Evolutionary conservation across 2,113 vertebrate genomes (phyloP).

Genomic region (Colinus virginianus): DNA sequence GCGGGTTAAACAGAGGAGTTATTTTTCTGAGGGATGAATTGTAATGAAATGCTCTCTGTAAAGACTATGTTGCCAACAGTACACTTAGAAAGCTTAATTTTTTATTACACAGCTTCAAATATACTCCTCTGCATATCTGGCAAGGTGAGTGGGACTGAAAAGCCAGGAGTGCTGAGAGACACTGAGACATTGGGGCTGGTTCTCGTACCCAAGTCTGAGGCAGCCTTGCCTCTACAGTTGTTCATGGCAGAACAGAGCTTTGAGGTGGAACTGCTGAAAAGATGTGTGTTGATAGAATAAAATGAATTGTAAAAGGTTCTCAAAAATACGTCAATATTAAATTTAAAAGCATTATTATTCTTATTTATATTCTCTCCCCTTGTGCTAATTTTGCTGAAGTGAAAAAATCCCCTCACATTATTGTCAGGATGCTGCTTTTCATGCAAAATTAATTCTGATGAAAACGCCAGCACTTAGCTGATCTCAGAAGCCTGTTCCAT

Average conservation of each 20-base stretch:
- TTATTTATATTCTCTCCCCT: background rate
- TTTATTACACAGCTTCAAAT: background rate
- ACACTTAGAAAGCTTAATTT: background rate
- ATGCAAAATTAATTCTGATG: conserved; percentile 47
- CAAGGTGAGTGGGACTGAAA: background rate
- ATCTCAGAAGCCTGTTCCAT: conserved; percentile 20
- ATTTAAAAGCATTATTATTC: background rate
- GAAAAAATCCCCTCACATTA: conserved; percentile 2
- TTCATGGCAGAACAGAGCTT: background rate
- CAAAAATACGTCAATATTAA: background rate
- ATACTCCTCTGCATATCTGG: background rate
- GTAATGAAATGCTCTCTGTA: background rate
- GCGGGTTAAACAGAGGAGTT: background rate
- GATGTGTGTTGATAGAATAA: background rate
- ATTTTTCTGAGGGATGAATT: background rate
- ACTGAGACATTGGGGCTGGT: fast-evolving
- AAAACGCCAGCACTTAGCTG: conserved; percentile 12
- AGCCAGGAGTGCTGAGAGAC: background rate
- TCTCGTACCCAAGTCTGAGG: background rate
- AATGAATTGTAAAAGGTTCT: background rate
- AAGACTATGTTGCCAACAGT: background rate
- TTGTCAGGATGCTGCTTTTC: conserved; percentile 25
- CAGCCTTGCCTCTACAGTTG: background rate
- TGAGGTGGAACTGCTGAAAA: background rate
- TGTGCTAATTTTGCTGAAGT: conserved; percentile 1